A percentile compares a stretch with the other conserved stretches of the same genome.
Evolutionary conservation across 2,888 invertebrate genomes (phyloP).

Genomic region (Melieria crassipennis): DNA sequence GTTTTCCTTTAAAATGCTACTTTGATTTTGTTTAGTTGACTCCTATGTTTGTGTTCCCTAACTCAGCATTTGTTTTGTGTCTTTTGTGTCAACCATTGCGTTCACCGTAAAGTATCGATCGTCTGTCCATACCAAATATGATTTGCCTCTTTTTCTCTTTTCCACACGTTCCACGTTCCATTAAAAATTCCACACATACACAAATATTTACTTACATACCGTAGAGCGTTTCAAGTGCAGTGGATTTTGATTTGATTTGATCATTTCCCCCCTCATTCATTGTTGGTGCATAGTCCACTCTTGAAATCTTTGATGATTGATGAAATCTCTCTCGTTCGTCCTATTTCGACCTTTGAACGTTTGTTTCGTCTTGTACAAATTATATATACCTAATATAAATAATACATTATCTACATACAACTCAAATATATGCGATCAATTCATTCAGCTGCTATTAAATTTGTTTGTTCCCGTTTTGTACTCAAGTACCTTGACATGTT

Average conservation of each 20-base stretch:
- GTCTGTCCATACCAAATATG: not conserved
- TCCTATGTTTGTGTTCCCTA: not conserved
- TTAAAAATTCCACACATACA: constrained; percentile 3
- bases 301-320: not conserved
- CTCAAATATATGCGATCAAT: constrained; percentile 14
- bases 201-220: constrained; percentile 16
- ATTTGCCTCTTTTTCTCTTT: constrained; percentile 7
- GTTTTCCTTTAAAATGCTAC: not conserved
- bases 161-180: constrained; percentile 10
- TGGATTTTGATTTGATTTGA: constrained; percentile 5
- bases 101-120: not conserved
- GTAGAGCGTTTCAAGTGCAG: not conserved
- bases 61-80: not conserved
- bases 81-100: not conserved
- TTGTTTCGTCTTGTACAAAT: constrained; percentile 25
- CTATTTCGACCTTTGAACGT: constrained; percentile 14
- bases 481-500: constrained; percentile 8
- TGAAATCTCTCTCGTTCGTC: constrained; percentile 1
- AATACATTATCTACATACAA: not conserved
- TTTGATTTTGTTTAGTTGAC: constrained; percentile 2
- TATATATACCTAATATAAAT: constrained; percentile 1
- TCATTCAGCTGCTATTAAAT: constrained; percentile 25
- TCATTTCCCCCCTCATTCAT: constrained; percentile 7
- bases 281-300: constrained; percentile 25
- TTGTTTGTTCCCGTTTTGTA: constrained; percentile 27